phyloP scores from a whole-genome alignment of 1,140 invertebrate species.

The Antheraea mylitta region DNA sequence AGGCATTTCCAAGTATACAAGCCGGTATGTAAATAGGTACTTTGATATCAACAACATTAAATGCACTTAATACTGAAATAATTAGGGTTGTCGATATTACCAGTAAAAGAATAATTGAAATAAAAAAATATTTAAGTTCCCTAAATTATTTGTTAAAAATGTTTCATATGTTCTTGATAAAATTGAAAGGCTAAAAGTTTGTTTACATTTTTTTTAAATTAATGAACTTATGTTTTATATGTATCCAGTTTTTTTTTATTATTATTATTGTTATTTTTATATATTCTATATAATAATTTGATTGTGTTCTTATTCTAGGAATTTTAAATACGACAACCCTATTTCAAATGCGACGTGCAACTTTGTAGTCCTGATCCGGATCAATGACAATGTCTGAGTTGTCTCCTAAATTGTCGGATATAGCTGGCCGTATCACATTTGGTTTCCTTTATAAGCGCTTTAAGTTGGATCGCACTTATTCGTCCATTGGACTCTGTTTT shows the following conservation, averaged over 20 bases:
- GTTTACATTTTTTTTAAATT: too few relatives aligned
- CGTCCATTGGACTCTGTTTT: slow-evolving; percentile 11
- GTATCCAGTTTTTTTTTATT: too few relatives aligned
- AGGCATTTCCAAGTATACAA: slow-evolving; percentile 5
- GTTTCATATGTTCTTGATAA: too few relatives aligned
- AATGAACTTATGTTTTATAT: too few relatives aligned
- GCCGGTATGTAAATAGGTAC: slow-evolving; percentile 22
- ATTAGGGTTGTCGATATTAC: background rate
- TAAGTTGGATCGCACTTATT: slow-evolving; percentile 13
- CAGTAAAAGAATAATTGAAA: background rate
- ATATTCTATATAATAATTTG: background rate
- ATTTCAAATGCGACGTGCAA: slow-evolving; percentile 28
- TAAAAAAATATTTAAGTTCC: background rate
- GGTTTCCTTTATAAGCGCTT: slow-evolving; percentile 30
- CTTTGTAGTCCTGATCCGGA: slow-evolving; percentile 36
- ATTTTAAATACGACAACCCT: background rate
- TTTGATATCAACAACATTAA: slow-evolving; percentile 43
- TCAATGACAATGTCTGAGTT: slow-evolving; percentile 35
- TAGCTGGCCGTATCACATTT: slow-evolving; percentile 27
- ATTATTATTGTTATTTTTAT: too few relatives aligned
- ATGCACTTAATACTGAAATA: slow-evolving; percentile 27
- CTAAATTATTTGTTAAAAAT: too few relatives aligned
- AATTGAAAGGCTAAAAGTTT: too few relatives aligned
- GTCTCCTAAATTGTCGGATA: slow-evolving; percentile 54
- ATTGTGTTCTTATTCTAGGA: background rate